Evolutionary conservation across 2,888 invertebrate genomes (phyloP), one percentile per base, ranked within the genome.

Genomic region (Pinctada fucata): DNA sequence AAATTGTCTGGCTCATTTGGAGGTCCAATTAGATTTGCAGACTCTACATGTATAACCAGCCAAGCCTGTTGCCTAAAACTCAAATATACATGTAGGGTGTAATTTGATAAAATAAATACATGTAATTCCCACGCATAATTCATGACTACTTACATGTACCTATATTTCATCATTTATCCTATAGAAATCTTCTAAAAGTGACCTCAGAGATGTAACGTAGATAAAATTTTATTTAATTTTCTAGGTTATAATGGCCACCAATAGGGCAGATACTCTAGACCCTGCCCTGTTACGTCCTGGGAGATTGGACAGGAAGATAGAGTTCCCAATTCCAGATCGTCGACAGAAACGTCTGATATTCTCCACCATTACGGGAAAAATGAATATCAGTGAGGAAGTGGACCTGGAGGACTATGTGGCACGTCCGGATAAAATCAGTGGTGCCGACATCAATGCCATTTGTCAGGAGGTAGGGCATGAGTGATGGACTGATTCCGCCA

Each of bases 331-430:
- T 79, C 99, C 99, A 0, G 99, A 98, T 93, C 95, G 96, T 90
- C 93, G 95, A 65, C 95, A 95, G 91, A 99, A 99, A 92, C 97
- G 99, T 87, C 94, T 99, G 76, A 97, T 99, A 88, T 99, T 99
- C 94, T 96, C 97, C 3, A 99, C 99, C 0, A 99, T 99, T 89
- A 99, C 99, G 0, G 95, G 87, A 77, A 92, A 91, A 82, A 93
- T 93, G 92, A 93, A 92, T 83, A 87, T 93, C 63, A 97, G 98
- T 75, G 99, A 99, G 90, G 99, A 99, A 93, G 99, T 99, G 1
- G 99, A 99, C 93, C 94, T 99, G 75, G 99, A 99, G 92, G 99
- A 99, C 94, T 99, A 97, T 93, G 99, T 99, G 1, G 99, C 99
- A 10, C 94, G 99, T 31, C 99, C 99, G 2, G 99, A 99, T 93